phyloP scores from a whole-genome alignment of 2,888 invertebrate species.

The Amiota mariae region DNA sequence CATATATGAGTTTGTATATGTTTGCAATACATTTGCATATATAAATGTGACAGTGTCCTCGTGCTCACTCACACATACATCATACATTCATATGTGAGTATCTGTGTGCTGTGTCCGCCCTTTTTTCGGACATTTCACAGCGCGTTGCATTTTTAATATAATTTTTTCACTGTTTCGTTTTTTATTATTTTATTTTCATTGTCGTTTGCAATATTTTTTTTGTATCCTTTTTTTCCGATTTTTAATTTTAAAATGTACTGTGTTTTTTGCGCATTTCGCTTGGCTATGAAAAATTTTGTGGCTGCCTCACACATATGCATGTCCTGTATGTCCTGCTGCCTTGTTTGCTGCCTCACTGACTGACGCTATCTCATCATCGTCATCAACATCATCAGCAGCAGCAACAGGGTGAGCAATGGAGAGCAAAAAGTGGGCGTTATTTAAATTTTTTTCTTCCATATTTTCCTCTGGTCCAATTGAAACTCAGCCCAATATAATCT shows the following conservation, averaged over 20 bases:
- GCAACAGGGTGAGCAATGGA: neutral
- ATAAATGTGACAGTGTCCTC: no score
- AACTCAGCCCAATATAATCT: slow-evolving; percentile 1
- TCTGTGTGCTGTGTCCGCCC: slow-evolving; percentile 59
- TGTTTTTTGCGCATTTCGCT: slow-evolving; percentile 2
- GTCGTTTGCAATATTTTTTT: slow-evolving; percentile 28
- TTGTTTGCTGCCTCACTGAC: slow-evolving; percentile 16
- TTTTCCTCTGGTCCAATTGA: slow-evolving; percentile 11
- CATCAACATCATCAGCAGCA: neutral
- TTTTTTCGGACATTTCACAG: slow-evolving; percentile 68
- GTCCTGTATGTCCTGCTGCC: neutral
- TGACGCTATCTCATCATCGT: slow-evolving; percentile 28
- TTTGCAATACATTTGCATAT: slow-evolving; percentile 9
- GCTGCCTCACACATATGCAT: neutral
- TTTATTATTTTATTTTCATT: neutral
- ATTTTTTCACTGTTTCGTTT: slow-evolving; percentile 50
- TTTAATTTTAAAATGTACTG: slow-evolving; percentile 6
- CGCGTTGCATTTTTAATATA: slow-evolving; percentile 68
- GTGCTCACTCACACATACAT: no score
- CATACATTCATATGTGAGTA: slow-evolving; percentile 23
- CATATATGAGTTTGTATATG: neutral
- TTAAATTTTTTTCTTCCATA: neutral
- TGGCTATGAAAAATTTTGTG: slow-evolving; percentile 17
- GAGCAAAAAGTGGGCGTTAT: slow-evolving; percentile 12
- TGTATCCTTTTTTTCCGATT: slow-evolving; percentile 28